These are phyloP conservation scores for Cephus rjabovi DNA, from an alignment of 2,888 invertebrate species.

Conservation along the genomic window DNA sequence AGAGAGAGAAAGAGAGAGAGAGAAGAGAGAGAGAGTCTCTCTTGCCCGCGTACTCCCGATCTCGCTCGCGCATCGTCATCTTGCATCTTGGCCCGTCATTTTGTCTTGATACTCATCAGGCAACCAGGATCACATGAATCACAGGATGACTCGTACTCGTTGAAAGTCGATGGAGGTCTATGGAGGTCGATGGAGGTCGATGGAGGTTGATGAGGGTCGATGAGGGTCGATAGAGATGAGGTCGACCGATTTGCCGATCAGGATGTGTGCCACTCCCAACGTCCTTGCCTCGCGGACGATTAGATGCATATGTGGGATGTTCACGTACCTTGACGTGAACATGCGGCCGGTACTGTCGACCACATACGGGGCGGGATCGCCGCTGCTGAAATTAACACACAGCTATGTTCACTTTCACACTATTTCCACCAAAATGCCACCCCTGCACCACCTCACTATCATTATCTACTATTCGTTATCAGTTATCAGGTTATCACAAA, in stretches of 20 bases:
- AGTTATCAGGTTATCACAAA: constrained; percentile 18
- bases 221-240: constrained; percentile 8
- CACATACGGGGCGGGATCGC: constrained; percentile 67
- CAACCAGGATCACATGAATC: too few relatives aligned
- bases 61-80: too few relatives aligned
- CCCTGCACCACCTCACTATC: constrained; percentile 39
- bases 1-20: too few relatives aligned
- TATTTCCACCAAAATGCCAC: constrained; percentile 40
- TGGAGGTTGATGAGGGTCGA: constrained; percentile 10
- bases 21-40: too few relatives aligned
- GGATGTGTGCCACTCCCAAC: constrained; percentile 19
- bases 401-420: constrained; percentile 51
- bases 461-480: constrained; percentile 20
- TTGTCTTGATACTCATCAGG: too few relatives aligned
- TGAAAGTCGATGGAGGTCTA: too few relatives aligned
- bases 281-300: constrained; percentile 20
- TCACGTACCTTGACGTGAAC: constrained; percentile 71
- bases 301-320: constrained; percentile 43
- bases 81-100: too few relatives aligned
- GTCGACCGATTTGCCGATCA: background rate
- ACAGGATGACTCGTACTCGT: too few relatives aligned
- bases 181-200: too few relatives aligned
- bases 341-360: constrained; percentile 68
- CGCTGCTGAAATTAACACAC: constrained; percentile 59
- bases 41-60: too few relatives aligned